Evolutionary conservation across 2,797 vertebrate genomes (phyloP), one percentile per base, ranked within the genome.

Genomic region (Scomberomorus guttatus): DNA sequence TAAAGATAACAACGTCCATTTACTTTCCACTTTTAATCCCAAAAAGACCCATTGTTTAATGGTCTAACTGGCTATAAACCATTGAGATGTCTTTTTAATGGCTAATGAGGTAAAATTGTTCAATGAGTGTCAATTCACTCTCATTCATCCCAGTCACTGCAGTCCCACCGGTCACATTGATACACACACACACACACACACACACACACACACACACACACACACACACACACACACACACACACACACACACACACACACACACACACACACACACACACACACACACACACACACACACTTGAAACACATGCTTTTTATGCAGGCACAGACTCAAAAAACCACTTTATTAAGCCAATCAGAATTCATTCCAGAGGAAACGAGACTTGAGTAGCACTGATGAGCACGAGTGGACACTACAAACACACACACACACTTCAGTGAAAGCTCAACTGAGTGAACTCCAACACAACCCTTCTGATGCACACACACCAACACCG

Each of bases 301-400:
- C 27, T 3, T 29, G 27, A 3, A 29, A 29, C 27, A 29, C 27
- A 29, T 29, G 27, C 27, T 69, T 48, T 62, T 15, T 12, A 48
- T 44, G 44, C 27, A 61, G 3, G 37, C 52, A 42, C 34, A 25
- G 18, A 55, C 70, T 75, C 56, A 65, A 80, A 78, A 69, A 22
- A 11, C 52, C 64, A 73, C 80, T 85, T 83, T 37, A 80, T 85
- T 83, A 78, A 56, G 9, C 50, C 63, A 72, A 84, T 87, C 65
- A 66, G 24, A 59, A 54, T 57, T 46, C 75, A 55, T 42, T 85
- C 25, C 17, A 39, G 29, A 50, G 48, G 12, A 39, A 78, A 51
- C 22, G 22, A 29, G 6, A 9, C 14, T 55, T 0, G 39, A 81
- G 65, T 22, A 42, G 9, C 5, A 0, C 58, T 58, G 64, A 81